A percentile compares a stretch with the other conserved stretches of the same genome.
Evolutionary conservation across 37 sponge, comb jelly and placozoan species (phyloP).

Genomic region (Geodia barretti): DNA sequence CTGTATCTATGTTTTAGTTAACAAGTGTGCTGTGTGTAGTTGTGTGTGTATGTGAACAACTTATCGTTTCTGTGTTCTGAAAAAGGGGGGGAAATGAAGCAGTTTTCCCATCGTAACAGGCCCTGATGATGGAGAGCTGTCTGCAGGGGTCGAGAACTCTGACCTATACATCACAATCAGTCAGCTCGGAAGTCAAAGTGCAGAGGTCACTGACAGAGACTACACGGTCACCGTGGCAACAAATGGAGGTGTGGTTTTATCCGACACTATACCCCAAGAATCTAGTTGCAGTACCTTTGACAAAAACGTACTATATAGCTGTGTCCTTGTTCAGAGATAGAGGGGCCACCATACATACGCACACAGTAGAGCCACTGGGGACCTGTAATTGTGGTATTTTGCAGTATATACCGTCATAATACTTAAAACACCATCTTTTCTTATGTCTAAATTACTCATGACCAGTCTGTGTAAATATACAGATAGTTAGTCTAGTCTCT

Average conservation of each 20-base stretch:
- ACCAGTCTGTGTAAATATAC: too few species aligned
- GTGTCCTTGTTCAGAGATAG: too few species aligned
- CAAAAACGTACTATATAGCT: too few species aligned
- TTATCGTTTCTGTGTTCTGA: not conserved
- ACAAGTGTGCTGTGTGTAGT: not conserved
- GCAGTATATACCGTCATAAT: too few species aligned
- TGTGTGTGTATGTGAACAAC: not conserved
- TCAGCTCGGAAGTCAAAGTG: not conserved
- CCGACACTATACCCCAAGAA: too few species aligned
- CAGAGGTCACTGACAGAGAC: conserved; percentile 18
- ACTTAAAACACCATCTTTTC: too few species aligned
- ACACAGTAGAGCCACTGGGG: too few species aligned
- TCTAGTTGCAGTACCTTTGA: too few species aligned
- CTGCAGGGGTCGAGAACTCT: not conserved
- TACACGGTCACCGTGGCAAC: conserved; percentile 16
- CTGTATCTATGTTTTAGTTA: too few species aligned
- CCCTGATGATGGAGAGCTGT: conserved; percentile 3
- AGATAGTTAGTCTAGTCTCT: not conserved
- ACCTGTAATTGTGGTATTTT: too few species aligned
- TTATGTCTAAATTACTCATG: too few species aligned
- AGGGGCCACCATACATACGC: too few species aligned
- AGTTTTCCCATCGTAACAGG: not conserved
- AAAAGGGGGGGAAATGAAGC: not conserved
- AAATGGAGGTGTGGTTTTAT: conserved; percentile 2
- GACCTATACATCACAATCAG: not conserved